Conservation (phyloP, 2,797 vertebrate genomes). For the Ciconia nigra region DNA sequence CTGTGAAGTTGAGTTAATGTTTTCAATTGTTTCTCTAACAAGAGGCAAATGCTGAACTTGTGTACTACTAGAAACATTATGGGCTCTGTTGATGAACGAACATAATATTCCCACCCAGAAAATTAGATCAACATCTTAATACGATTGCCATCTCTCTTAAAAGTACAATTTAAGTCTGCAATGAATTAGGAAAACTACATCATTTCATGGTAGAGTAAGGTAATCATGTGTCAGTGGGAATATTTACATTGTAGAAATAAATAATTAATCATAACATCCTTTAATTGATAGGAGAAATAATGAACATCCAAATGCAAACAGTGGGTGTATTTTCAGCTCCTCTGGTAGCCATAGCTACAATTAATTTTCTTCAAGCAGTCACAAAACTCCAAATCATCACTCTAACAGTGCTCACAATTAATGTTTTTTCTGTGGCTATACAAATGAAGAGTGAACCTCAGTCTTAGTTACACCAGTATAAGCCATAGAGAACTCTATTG, state of each 20-base stretch:
- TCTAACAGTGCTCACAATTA: not conserved
- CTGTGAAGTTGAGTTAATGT: constrained; percentile 15
- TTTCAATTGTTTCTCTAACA: constrained; percentile 62
- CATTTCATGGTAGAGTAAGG: not conserved
- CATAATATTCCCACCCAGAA: not conserved
- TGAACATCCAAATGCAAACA: not conserved
- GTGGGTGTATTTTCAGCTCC: not conserved
- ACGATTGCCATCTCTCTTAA: not conserved
- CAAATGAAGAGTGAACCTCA: not conserved
- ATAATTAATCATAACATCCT: not conserved
- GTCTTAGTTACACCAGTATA: not conserved
- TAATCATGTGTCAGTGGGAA: not conserved
- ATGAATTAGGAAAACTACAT: not conserved
- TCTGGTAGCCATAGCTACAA: not conserved
- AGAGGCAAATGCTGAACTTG: constrained; percentile 48
- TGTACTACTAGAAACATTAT: not conserved
- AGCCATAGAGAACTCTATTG: not conserved
- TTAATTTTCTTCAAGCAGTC: not conserved
- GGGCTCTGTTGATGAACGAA: not conserved
- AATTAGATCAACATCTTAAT: not conserved
- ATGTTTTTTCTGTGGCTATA: not conserved
- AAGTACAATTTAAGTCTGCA: not conserved
- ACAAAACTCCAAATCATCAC: not conserved
- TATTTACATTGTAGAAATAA: not conserved
- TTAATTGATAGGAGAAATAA: constrained; percentile 9